These are phyloP conservation scores for Cryptus armator DNA, from an alignment of 2,888 invertebrate species.

Conservation along the genomic window DNA sequence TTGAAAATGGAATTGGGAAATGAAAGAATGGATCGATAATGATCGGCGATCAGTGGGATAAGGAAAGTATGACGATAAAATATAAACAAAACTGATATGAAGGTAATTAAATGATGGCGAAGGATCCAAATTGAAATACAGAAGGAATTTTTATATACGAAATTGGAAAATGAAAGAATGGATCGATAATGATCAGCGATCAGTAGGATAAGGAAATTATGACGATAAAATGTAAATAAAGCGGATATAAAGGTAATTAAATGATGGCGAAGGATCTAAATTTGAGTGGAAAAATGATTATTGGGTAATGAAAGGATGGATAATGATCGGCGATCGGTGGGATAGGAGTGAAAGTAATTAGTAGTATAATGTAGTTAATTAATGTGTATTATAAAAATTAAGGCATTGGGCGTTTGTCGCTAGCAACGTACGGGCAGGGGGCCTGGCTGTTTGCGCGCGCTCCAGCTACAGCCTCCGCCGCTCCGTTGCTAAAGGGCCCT, in stretches of 20 bases:
- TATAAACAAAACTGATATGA: background rate
- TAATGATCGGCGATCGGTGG: conserved; percentile 8
- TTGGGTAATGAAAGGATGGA: background rate
- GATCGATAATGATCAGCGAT: conserved; percentile 5
- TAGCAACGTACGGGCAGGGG: conserved; percentile 85
- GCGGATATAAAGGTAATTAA: background rate
- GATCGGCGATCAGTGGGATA: conserved; percentile 40
- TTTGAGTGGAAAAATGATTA: background rate
- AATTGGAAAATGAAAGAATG: background rate
- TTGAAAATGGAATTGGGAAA: background rate
- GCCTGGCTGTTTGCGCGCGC: conserved; percentile 84
- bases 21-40: background rate
- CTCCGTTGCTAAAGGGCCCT: conserved; percentile 80
- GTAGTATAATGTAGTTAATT: conserved; percentile 17
- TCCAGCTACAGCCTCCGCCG: conserved; percentile 84
- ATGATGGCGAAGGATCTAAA: background rate
- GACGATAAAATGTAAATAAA: background rate
- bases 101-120: background rate
- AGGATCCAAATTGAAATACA: background rate
- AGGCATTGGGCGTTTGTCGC: conserved; percentile 83
- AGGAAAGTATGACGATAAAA: conserved; percentile 18
- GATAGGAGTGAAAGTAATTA: background rate
- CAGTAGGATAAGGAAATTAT: conserved; percentile 50
- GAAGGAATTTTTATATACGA: background rate
- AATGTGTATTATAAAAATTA: conserved; percentile 38